Percentiles rank a stretch among this genome's conserved stretches.
phyloP scores from a whole-genome alignment of 2,113 vertebrate species.

The Corydoras maculifer region DNA sequence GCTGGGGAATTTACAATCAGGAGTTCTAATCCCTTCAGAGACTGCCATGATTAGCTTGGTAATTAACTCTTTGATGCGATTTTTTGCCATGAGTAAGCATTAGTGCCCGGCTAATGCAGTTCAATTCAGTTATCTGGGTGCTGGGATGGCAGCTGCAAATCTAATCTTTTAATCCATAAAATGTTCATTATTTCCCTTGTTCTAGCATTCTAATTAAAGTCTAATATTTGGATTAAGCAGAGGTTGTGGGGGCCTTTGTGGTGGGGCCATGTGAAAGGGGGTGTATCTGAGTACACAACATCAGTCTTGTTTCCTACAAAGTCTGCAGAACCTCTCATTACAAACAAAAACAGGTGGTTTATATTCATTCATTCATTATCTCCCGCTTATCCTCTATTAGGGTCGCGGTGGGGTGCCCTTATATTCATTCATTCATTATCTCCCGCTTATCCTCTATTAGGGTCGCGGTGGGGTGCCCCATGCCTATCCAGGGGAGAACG shows the following conservation, averaged over 20 bases:
- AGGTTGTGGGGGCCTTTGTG: not conserved
- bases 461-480: too few relatives aligned
- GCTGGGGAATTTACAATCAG: slow-evolving; percentile 36
- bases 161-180: slow-evolving; percentile 47
- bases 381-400: too few relatives aligned
- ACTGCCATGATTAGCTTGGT: slow-evolving; percentile 41
- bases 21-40: slow-evolving; percentile 37
- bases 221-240: not conserved
- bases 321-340: too few relatives aligned
- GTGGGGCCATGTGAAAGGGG: too few relatives aligned
- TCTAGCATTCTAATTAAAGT: not conserved
- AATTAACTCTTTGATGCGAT: slow-evolving; percentile 45
- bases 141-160: slow-evolving; percentile 35
- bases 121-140: slow-evolving; percentile 41
- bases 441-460: too few relatives aligned
- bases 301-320: not conserved
- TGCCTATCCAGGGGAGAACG: too few relatives aligned
- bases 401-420: too few relatives aligned
- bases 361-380: too few relatives aligned
- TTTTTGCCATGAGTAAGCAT: slow-evolving; percentile 16
- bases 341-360: too few relatives aligned
- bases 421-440: too few relatives aligned
- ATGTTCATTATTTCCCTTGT: not conserved
- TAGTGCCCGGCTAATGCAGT: slow-evolving; percentile 25
- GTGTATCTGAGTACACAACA: not conserved